Base-by-base conservation (phyloP, 2,797 vertebrate genomes). In the Enteromius fasciolatus region DNA sequence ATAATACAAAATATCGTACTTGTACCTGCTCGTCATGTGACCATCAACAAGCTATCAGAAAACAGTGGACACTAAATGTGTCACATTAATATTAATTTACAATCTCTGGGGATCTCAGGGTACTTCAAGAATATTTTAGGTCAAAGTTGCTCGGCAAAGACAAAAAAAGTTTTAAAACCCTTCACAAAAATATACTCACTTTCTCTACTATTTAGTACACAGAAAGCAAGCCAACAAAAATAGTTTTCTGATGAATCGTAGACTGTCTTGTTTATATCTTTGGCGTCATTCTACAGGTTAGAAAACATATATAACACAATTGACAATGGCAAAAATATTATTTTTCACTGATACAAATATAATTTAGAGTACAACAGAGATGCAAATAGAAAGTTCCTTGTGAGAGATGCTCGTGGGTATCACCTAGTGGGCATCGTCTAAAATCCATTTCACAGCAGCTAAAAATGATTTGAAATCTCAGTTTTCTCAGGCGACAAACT, bases 371-470 rank as follows among this genome's bases (percentile, higher is more conserved):
- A 23, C 20, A 54, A 54, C 52, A 54, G 52, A 54, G 20, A 4
- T 54, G 39, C 11, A 23, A 8, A 46, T 12, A 23, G 1, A 69
- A 31, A 25, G 11, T 28, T 28, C 4, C 67, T 17, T 70, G 41
- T 25, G 74, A 70, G 46, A 23, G 23, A n/a, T 70, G 39, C 78
- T 57, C 17, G 1, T 66, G 33, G 50, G 66, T 15, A 74, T 69
- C 78, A 57, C 28, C 5, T 36, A 36, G 33, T 36, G 33, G 33
- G 5, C 5, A 33, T 33, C 33, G 5, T 33, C 33, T 33, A 36
- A 36, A 52, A 46, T 73, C 25, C 64, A 18, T 54, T 67, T 64
- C 48, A 36, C 59, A 50, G 50, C 28, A 7, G 15, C 50, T 28
- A 20, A 33, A 33, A 33, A 33, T 1, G 4, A 9, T 44, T 23